These are phyloP conservation scores for Prionailurus viverrinus DNA, from an alignment of 2,113 vertebrate genomes.

Conservation along the genomic window DNA sequence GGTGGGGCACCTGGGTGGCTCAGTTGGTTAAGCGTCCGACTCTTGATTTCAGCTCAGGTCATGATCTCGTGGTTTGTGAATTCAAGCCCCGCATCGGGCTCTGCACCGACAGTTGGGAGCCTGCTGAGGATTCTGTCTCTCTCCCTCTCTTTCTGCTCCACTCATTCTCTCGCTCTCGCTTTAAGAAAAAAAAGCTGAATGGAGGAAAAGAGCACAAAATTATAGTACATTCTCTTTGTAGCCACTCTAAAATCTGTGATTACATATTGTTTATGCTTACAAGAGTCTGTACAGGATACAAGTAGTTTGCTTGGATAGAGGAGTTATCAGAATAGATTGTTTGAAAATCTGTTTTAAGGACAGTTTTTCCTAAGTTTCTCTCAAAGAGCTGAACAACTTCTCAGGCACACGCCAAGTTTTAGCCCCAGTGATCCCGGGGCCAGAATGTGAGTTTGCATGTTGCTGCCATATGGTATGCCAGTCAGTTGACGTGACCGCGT, in stretches of 20 bases:
- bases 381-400: neutral
- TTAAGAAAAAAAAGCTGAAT: neutral
- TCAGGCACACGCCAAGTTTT: neutral
- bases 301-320: neutral
- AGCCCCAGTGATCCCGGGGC: neutral
- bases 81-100: too few species aligned
- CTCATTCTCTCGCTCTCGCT: too few species aligned
- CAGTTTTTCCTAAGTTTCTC: neutral
- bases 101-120: too few species aligned
- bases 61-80: too few species aligned
- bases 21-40: too few species aligned
- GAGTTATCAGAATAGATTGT: neutral
- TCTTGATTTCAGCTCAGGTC: too few species aligned
- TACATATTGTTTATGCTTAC: neutral
- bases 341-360: conserved; percentile 5
- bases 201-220: neutral
- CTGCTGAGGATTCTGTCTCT: too few species aligned
- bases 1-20: too few species aligned
- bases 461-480: neutral
- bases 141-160: too few species aligned
- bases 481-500: neutral
- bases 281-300: neutral
- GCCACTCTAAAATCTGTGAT: neutral
- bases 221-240: neutral
- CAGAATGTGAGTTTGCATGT: neutral